Percentiles rank a stretch among this genome's conserved stretches.
phyloP scores from a whole-genome alignment of 2,113 vertebrate genomes.

The mouse (Mus musculus) region DNA sequence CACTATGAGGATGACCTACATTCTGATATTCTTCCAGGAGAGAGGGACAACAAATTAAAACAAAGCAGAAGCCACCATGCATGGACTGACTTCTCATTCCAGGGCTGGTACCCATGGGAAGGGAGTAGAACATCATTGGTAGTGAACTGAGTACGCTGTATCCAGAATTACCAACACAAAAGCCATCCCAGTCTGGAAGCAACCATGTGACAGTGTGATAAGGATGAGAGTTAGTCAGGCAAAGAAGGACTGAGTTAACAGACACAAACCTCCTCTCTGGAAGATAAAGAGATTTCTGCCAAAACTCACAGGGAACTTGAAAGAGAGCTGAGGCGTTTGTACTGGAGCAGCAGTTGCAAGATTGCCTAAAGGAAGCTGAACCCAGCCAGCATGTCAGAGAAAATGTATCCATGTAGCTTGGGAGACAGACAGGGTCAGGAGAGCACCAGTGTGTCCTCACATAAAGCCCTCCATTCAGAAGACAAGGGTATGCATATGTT shows the following conservation, averaged over 20 bases:
- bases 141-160: neutral
- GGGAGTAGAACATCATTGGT: rapidly evolving
- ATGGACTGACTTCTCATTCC: neutral
- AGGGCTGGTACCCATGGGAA: rapidly evolving
- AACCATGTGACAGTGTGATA: neutral
- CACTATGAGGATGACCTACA: neutral
- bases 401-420: neutral
- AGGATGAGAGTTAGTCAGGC: neutral
- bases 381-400: neutral
- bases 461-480: neutral
- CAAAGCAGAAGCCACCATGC: neutral
- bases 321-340: neutral
- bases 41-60: neutral
- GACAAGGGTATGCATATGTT: neutral
- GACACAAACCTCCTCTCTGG: neutral
- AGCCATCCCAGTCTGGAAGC: neutral
- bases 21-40: neutral
- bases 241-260: neutral
- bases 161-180: neutral
- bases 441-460: too few relatives aligned
- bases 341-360: neutral
- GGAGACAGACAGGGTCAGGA: neutral
- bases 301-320: neutral
- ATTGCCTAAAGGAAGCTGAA: neutral
- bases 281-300: neutral